These are phyloP conservation scores for Chloebia gouldiae DNA, from an alignment of 2,113 vertebrate species.

Conservation along the genomic window DNA sequence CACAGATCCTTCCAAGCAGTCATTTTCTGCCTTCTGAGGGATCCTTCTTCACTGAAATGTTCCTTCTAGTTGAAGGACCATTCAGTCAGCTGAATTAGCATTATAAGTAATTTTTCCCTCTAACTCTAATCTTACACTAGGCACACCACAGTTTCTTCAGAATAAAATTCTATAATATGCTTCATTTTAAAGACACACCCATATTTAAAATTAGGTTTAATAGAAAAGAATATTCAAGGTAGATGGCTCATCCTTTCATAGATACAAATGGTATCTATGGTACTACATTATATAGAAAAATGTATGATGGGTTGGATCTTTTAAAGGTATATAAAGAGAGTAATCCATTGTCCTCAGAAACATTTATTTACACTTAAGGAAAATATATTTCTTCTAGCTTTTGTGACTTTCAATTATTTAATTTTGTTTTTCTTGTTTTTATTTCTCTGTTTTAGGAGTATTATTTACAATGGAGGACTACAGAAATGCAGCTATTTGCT, in stretches of 20 bases:
- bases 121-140: not conserved
- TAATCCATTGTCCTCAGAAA: not conserved
- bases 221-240: not conserved
- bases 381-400: not conserved
- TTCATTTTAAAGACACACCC: not conserved
- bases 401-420: not conserved
- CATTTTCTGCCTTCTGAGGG: not conserved
- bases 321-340: not conserved
- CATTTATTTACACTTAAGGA: not conserved
- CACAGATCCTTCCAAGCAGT: fast-evolving
- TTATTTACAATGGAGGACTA: not conserved
- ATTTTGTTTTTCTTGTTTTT: not conserved
- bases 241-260: not conserved
- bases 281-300: not conserved
- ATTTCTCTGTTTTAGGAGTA: not conserved
- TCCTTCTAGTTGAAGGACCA: not conserved
- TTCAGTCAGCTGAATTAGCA: not conserved
- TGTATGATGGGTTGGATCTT: not conserved
- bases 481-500: not conserved
- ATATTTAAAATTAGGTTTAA: not conserved
- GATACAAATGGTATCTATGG: not conserved
- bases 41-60: not conserved
- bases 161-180: not conserved
- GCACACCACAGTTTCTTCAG: fast-evolving
- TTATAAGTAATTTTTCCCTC: not conserved